Base-by-base conservation (phyloP, 2,113 vertebrate genomes). In the Muntiacus muntjak region DNA sequence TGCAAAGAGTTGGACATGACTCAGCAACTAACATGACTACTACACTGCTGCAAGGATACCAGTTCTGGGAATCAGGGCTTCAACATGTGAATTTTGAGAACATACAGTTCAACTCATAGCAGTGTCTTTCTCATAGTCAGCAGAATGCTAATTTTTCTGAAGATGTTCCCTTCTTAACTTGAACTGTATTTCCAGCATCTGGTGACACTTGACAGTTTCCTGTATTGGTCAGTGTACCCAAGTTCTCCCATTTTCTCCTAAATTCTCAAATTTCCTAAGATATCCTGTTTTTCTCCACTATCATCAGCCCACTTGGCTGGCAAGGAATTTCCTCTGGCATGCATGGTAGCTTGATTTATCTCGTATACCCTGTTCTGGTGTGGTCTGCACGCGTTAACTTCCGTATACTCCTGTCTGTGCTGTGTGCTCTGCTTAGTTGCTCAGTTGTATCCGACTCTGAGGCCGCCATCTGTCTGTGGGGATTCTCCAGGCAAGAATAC, bases 251-350 rank as follows among this genome's bases (percentile, higher is more conserved):
- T 76, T 88, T 71, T 67, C 47, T 74, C 94, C 54, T 76, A 52
- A 94, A 58, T 54, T 71, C 74, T 90, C 52, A 85, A 64, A 88
- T 96, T 81, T 64, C 96, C 47, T 89, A 62, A 90, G 95, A 95
- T 81, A 74, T 64, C 62, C 43, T 54, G 5, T 12, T 94, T 89
- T 79, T 17, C 47, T 60, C 11, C n/a, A 94, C 28, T 94, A 91
- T 40, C 45, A n/a, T 85, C 93, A 88, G 52, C 57, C 95, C 76
- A 54, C 91, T 36, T 90, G 40, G 21, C 54, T 96, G 93, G 93
- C 93, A 95, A 74, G 52, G 79, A 76, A 50, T 94, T 89, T 96
- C 79, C 62, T 40, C 91, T 83, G 71, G 79, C 52, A 43, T 81
- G 33, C 30, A n/a, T 87, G 30, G 64, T 92, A 58, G 40, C 85